Evolutionary conservation across 2,797 vertebrate genomes (phyloP).

Genomic region (Gambusia yucatana): DNA sequence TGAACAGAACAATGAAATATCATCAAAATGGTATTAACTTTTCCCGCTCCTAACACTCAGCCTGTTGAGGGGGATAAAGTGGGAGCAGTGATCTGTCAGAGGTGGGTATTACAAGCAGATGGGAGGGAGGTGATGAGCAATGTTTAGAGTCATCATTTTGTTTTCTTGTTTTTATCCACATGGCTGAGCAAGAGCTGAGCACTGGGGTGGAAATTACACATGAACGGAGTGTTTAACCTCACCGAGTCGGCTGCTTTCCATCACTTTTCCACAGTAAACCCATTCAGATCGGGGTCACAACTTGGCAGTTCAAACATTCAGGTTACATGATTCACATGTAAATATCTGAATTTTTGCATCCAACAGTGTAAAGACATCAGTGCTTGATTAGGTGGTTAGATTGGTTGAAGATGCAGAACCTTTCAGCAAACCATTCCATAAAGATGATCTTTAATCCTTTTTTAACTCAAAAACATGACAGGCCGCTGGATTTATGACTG

Average conservation of each 20-base stretch:
- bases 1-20: constrained; percentile 15
- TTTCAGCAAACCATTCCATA: neutral
- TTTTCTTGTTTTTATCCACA: constrained; percentile 13
- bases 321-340: neutral
- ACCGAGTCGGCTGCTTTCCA: neutral
- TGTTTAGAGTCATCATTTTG: constrained; percentile 6
- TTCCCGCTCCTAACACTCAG: neutral
- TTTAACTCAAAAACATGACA: too few relatives aligned
- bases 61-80: constrained; percentile 6
- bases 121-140: constrained; percentile 7
- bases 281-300: neutral
- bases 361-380: neutral
- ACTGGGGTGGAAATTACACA: constrained; percentile 23
- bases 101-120: neutral
- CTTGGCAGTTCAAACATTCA: neutral
- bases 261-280: neutral
- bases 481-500: too few relatives aligned
- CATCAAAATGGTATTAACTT: constrained; percentile 20
- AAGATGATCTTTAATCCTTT: neutral
- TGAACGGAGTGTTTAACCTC: constrained; percentile 19
- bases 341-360: neutral
- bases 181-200: constrained; percentile 6
- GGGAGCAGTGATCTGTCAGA: neutral
- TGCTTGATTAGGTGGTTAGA: neutral
- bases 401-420: neutral